Evolutionary conservation across 64 coral and sea anemone species (phyloP).

Genomic region (Montipora cactus): DNA sequence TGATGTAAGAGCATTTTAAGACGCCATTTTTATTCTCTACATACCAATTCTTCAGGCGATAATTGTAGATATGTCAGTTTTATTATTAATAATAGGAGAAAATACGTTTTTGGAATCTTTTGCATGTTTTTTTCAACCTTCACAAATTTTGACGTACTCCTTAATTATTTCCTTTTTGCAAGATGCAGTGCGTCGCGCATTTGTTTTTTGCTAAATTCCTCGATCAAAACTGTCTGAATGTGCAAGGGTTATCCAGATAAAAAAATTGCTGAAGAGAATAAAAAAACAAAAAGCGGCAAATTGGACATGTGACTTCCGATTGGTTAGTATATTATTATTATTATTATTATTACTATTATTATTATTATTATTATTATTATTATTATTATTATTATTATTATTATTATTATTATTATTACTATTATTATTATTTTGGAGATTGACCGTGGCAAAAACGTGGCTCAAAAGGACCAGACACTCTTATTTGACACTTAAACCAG

Average conservation of each 20-base stretch:
- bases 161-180: too few relatives aligned
- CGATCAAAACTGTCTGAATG: not conserved
- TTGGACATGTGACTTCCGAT: not conserved
- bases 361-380: too few relatives aligned
- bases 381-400: too few relatives aligned
- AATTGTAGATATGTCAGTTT: not conserved
- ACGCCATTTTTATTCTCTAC: not conserved
- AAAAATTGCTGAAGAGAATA: not conserved
- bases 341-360: too few relatives aligned
- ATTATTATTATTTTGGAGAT: not conserved
- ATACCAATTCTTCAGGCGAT: not conserved
- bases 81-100: not conserved
- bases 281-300: not conserved
- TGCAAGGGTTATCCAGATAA: not conserved
- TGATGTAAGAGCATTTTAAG: not conserved
- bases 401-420: too few relatives aligned
- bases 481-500: not conserved
- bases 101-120: not conserved
- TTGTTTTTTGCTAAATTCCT: not conserved
- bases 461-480: not conserved
- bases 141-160: too few relatives aligned
- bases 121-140: too few relatives aligned
- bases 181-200: too few relatives aligned
- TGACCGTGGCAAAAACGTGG: not conserved
- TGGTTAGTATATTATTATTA: not conserved